phyloP scores from a whole-genome alignment of 2,113 vertebrate species.

The Gnathonemus longibarbis region DNA sequence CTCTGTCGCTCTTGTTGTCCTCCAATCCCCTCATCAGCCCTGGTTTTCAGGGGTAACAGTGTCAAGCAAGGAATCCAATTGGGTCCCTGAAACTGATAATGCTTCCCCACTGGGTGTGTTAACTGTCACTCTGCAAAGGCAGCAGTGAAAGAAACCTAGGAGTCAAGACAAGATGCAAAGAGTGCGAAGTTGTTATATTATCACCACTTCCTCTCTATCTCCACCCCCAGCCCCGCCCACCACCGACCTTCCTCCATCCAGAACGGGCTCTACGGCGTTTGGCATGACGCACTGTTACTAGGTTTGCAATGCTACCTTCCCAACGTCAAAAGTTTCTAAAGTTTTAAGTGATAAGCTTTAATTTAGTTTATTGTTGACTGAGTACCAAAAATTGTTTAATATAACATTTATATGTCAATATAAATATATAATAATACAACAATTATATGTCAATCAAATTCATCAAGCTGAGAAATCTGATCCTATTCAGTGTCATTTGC shows the following conservation, averaged over 20 bases:
- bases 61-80: neutral
- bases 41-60: slow-evolving; percentile 3
- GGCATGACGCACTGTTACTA: neutral
- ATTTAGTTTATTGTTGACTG: neutral
- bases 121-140: neutral
- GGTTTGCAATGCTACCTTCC: neutral
- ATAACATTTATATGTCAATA: too few species aligned
- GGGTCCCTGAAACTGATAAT: neutral
- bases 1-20: slow-evolving; percentile 1
- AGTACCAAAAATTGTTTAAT: neutral
- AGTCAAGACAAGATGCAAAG: neutral
- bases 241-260: neutral
- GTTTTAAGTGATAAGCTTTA: neutral
- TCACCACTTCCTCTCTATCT: neutral
- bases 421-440: too few species aligned
- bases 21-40: slow-evolving; percentile 26
- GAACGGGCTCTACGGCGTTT: neutral
- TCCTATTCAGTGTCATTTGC: neutral
- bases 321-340: neutral
- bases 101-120: slow-evolving; percentile 8
- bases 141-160: neutral
- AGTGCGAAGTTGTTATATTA: neutral
- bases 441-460: neutral
- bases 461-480: neutral
- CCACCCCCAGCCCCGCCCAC: neutral